Percentiles rank a stretch among this genome's conserved stretches.
These are phyloP conservation scores for Neolamprologus hecqui DNA, from an alignment of 2,113 vertebrate species.

Conservation along the genomic window DNA sequence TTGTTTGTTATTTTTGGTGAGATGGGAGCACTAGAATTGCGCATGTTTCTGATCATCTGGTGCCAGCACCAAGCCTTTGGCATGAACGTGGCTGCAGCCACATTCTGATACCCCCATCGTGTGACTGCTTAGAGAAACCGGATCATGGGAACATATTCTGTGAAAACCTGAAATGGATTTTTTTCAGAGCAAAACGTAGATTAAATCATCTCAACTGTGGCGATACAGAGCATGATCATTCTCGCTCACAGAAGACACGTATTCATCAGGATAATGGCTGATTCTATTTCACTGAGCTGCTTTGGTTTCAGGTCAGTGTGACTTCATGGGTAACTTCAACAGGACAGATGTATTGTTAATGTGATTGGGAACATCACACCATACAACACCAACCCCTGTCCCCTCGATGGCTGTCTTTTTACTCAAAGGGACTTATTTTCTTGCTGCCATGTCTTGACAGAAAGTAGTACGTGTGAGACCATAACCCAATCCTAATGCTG, in stretches of 20 bases:
- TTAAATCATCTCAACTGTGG: not conserved
- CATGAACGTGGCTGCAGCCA: not conserved
- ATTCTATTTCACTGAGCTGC: not conserved
- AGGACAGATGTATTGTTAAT: not conserved
- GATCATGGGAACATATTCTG: not conserved
- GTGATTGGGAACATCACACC: not conserved
- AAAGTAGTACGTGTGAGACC: not conserved
- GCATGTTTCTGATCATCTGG: not conserved
- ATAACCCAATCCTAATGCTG: not conserved
- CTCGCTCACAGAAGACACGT: not conserved
- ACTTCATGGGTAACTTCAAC: not conserved
- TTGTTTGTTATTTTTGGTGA: not conserved
- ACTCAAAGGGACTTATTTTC: not conserved
- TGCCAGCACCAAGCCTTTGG: not conserved
- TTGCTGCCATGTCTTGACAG: not conserved
- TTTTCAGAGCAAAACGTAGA: not conserved
- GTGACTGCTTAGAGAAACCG: not conserved
- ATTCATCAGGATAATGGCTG: not conserved
- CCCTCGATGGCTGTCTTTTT: not conserved
- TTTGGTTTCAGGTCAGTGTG: not conserved
- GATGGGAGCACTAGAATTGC: not conserved
- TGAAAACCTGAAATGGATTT: not conserved
- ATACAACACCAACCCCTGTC: not conserved
- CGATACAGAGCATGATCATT: not conserved
- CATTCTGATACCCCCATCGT: not conserved